Evolutionary conservation across 1,140 invertebrate genomes (phyloP), one percentile per base, ranked within the genome.

Genomic region (Drosophila sp.): DNA sequence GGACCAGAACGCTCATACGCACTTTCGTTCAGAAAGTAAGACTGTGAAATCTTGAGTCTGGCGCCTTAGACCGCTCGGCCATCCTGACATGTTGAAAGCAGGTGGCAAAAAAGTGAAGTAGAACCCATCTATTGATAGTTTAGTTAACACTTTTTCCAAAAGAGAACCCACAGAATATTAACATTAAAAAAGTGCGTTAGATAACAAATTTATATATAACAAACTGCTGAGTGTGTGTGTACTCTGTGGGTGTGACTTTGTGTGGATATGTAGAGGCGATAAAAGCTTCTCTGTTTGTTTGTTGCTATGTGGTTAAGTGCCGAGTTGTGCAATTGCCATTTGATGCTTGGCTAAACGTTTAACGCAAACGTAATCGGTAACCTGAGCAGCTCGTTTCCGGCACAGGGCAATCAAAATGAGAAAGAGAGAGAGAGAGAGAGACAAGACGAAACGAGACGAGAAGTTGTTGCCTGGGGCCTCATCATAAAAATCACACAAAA

Each of bases 31-130:
- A 38, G 44, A 50, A 50, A 50, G 44, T 8, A 50, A 50, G 44
- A 50, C 69, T 75, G 23, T 3, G 33, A 79, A 79, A 90, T 80
- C 94, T 95, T 95, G 94, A 95, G 94, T 94, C 94, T 94, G 94
- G 94, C 94, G 94, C 94, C 94, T 95, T 94, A 94, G 94, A 94
- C 94, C 94, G 94, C 94, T 94, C 94, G 93, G 93, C 93, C 93
- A 94, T 94, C 93, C 93, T 94, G 93, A 94, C 94, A 92, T 73
- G 41, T 77, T 74, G 3, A 0, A 10, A 7, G 25, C 1, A 6
- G 7, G 7, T 1, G 44, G 7, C 44, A 1, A 10, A 50, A 50
- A 27, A 50, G 44, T 25, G 23, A 3, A 50, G 23, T 50, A 25
- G 23, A 50, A 6, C 44, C 1, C 4, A 1, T 3, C 8, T 50